Conservation (phyloP, 2,888 invertebrate genomes). For the Coenonympha glycerion region DNA sequence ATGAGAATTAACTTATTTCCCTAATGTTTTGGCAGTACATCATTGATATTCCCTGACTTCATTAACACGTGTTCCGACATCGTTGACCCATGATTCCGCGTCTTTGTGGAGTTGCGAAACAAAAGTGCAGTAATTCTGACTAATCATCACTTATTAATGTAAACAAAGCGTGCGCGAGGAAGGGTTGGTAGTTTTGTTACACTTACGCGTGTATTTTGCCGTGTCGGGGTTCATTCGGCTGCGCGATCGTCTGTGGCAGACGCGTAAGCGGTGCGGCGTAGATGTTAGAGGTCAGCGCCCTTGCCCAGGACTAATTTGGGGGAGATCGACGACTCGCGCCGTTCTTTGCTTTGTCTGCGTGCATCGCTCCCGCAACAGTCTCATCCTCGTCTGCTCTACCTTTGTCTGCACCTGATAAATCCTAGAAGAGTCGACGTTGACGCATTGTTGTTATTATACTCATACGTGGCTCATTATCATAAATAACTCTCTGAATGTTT, state of each 20-base stretch:
- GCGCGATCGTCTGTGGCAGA: conserved; percentile 30
- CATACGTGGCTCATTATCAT: not conserved
- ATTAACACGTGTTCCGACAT: not conserved
- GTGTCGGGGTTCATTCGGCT: conserved; percentile 18
- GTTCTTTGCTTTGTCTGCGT: conserved; percentile 64
- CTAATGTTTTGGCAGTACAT: not conserved
- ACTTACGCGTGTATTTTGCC: conserved; percentile 16
- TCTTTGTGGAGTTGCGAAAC: not conserved
- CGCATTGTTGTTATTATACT: not conserved
- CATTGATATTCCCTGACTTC: not conserved
- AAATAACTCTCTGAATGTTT: not conserved
- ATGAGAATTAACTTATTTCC: not conserved
- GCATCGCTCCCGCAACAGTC: conserved; percentile 40
- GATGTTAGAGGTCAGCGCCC: conserved; percentile 68
- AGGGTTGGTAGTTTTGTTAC: conserved; percentile 10
- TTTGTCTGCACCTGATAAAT: conserved; percentile 8
- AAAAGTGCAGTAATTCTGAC: not conserved
- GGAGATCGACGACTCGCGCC: conserved; percentile 70
- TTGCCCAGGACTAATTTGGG: conserved; percentile 74
- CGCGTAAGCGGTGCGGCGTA: too few relatives aligned
- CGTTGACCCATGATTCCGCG: not conserved
- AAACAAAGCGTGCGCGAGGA: conserved; percentile 15
- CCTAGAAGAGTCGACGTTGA: not conserved
- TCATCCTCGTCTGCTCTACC: conserved; percentile 16
- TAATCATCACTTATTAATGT: conserved; percentile 4